Evolutionary conservation across 2,113 vertebrate genomes (phyloP), one percentile per base, ranked within the genome.

Genomic region (Mesitornis unicolor): DNA sequence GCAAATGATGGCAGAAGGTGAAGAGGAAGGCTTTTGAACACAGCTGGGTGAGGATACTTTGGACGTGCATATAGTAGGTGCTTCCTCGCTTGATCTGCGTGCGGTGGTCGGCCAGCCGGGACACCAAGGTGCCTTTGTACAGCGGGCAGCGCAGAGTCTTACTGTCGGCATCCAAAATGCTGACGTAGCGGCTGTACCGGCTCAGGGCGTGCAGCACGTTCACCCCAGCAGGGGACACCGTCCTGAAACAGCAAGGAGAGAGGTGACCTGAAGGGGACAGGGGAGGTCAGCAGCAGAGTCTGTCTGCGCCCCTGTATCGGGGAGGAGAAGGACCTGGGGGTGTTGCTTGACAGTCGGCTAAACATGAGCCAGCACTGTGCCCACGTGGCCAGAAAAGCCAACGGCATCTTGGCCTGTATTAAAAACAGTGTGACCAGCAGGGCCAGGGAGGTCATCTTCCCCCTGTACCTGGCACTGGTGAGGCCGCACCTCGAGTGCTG

Each of bases 1-100:
- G 99, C 91, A 99, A 97, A 92, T 99, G 99, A 71, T 99, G 99
- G 94, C 99, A 99, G 97, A 99, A 99, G 61, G 99, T 98, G 36
- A 99, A 98, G 76, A 99, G 98, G 97, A 99, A 99, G 68, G 99
- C 99, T 97, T 98, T 99, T 48, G 99, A 98, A 4, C 98, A 98
- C 28, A 99, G 98, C 95, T 98, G 98, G 65, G 99, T 98, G 76
- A 99, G 98, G 87, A 98, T 86, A 63, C 98, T 98, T 97, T 99
- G 99, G 31, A 99, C 94, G 13, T 99, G 99, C 92, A 99, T 98
- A 92, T 98, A 99, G 97, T 99, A 99, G 75, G 99, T 99, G 98
- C 99, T 99, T 31, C 99, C 99, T 1, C 99, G 98, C 80, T 99
- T 99, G 97, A 99, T 99, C 95, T 98, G 99, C 0, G 99, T 99